phyloP scores from a whole-genome alignment of 2,113 vertebrate species.

The Urocynchramus pylzowi region DNA sequence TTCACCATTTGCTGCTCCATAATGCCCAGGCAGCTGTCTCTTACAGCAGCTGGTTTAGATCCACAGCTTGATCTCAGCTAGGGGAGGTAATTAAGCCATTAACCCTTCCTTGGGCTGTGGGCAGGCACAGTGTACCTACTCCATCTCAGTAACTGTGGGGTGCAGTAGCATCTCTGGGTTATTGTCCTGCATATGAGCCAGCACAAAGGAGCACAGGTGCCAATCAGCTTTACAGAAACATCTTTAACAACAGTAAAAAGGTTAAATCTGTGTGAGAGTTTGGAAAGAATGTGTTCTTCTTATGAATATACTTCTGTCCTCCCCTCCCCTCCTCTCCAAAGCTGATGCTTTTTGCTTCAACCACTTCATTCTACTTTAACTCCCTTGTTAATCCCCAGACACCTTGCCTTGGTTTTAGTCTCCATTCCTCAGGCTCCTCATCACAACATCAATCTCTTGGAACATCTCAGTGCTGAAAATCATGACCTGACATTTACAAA shows the following conservation, averaged over 20 bases:
- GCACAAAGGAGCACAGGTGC: not conserved
- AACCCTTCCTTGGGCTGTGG: not conserved
- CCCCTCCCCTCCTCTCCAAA: not conserved
- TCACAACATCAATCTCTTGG: not conserved
- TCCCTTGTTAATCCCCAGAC: not conserved
- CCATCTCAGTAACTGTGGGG: not conserved
- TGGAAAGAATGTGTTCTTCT: not conserved
- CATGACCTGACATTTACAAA: conserved; percentile 11
- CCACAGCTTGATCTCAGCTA: not conserved
- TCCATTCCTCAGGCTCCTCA: not conserved
- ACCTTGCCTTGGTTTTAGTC: not conserved
- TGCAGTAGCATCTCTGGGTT: not conserved
- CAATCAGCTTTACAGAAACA: not conserved
- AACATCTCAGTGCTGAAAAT: not conserved
- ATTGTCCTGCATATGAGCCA: not conserved
- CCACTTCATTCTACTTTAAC: conserved; percentile 10
- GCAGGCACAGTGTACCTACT: not conserved
- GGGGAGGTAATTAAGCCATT: not conserved
- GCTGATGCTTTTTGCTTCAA: not conserved
- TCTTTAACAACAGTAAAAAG: not conserved
- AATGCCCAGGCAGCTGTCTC: not conserved
- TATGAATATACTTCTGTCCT: not conserved
- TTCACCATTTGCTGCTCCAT: not conserved
- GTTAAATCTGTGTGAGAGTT: not conserved
- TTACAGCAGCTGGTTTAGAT: not conserved